A percentile compares a stretch with the other conserved stretches of the same genome.
Conservation (phyloP, 2,888 invertebrate genomes). For the Melolontha melolontha region DNA sequence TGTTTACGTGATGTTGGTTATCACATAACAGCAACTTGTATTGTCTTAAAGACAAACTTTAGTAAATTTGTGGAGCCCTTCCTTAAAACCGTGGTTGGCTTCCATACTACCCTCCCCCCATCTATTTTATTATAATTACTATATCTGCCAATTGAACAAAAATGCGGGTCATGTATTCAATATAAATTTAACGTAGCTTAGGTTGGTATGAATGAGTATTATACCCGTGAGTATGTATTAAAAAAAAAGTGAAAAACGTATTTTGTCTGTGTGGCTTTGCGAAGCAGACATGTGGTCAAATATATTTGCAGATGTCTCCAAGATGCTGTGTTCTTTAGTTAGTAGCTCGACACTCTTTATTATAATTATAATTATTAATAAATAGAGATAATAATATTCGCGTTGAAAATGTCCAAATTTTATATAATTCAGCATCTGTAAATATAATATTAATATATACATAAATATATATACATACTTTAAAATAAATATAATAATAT, state of each 20-base stretch:
- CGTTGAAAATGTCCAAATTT: conserved; percentile 57
- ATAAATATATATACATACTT: conserved; percentile 41
- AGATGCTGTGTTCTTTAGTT: conserved; percentile 53
- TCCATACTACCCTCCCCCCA: conserved; percentile 48
- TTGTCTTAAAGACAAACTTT: conserved; percentile 56
- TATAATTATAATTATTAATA: conserved; percentile 34
- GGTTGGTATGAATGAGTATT: conserved; percentile 53
- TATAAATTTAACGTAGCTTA: conserved; percentile 58
- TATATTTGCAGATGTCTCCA: conserved; percentile 53
- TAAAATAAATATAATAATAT: conserved; percentile 34
- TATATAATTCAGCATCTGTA: conserved; percentile 53
- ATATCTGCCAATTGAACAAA: conserved; percentile 63
- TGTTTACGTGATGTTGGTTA: conserved; percentile 51
- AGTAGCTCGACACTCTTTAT: conserved; percentile 44
- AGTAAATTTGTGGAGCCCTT: conserved; percentile 50
- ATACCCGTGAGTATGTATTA: conserved; percentile 44
- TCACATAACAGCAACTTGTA: conserved; percentile 57
- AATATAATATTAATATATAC: conserved; percentile 45
- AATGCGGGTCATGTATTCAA: conserved; percentile 60
- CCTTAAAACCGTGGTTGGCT: conserved; percentile 50
- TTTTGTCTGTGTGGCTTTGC: conserved; percentile 50
- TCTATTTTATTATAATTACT: conserved; percentile 54
- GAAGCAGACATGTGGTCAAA: conserved; percentile 50
- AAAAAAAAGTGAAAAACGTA: conserved; percentile 26
- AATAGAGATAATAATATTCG: conserved; percentile 44